Evolutionary conservation across 2,888 invertebrate genomes (phyloP).

Genomic region (Clunio marinus): DNA sequence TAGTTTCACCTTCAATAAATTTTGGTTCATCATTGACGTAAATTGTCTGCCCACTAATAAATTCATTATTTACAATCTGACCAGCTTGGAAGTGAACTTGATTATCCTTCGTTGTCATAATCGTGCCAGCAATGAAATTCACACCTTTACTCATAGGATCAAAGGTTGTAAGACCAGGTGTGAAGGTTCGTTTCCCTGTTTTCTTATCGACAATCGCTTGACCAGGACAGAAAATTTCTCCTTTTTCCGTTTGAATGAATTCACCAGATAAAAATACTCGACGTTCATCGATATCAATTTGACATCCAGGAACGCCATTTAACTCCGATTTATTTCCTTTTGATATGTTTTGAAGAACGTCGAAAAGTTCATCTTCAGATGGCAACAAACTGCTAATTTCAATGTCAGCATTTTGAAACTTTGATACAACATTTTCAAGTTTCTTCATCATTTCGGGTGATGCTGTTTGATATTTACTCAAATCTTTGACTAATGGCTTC

Average conservation of each 20-base stretch:
- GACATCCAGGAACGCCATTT: slow-evolving; percentile 61
- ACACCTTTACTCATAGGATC: slow-evolving; percentile 59
- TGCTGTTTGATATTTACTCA: slow-evolving; percentile 47
- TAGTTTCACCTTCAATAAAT: slow-evolving; percentile 61
- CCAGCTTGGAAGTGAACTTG: slow-evolving; percentile 67
- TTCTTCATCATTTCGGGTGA: slow-evolving; percentile 55
- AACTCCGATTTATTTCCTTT: slow-evolving; percentile 58
- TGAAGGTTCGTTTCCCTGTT: slow-evolving; percentile 59
- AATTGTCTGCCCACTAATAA: slow-evolving; percentile 62
- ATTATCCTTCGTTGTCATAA: slow-evolving; percentile 26
- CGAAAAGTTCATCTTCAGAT: slow-evolving; percentile 60
- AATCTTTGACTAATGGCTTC: slow-evolving; percentile 54
- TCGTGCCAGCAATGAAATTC: slow-evolving; percentile 66
- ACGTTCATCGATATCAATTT: slow-evolving; percentile 62
- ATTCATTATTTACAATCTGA: slow-evolving; percentile 60
- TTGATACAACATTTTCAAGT: slow-evolving; percentile 59
- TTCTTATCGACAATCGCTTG: slow-evolving; percentile 66
- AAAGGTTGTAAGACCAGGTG: slow-evolving; percentile 62
- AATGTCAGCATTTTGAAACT: slow-evolving; percentile 54
- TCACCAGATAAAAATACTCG: slow-evolving; percentile 66
- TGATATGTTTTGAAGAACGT: slow-evolving; percentile 59
- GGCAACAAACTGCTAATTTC: slow-evolving; percentile 59
- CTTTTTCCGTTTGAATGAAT: slow-evolving; percentile 65
- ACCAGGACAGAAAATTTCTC: slow-evolving; percentile 69
- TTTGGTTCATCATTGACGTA: slow-evolving; percentile 57